Base-by-base conservation (phyloP, 1,140 invertebrate genomes). In the Stegodyphus mimosarum region DNA sequence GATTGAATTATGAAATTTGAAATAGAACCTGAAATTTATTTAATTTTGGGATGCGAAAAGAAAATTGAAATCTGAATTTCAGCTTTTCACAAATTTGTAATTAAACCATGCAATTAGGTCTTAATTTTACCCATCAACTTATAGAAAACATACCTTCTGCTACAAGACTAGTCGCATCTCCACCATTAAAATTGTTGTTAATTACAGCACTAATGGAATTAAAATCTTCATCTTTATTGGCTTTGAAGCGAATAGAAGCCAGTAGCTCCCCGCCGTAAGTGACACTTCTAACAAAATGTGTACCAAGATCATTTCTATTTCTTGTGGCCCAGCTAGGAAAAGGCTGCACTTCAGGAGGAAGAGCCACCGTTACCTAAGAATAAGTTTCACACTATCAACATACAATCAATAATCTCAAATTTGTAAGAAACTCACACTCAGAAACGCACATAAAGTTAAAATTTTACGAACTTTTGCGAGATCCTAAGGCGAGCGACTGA, bases 211-310 rank as follows among this genome's bases (percentile, higher is more conserved):
- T 70, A 15, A 86, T 80, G 9, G 76, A n/a, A 7, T 69, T 67
- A 10, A 80, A 66, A 63, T 86, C 77, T 15, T 49, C 5, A 5
- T 86, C 79, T 6, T 74, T 72, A 33, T 87, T 78, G 51, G 86
- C 81, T 7, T 64, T 83, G 33, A 87, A 87, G 0, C 74, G 55
- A 3, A 87, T 67, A 7, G 80, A 83, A 6, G 86, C 79, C 7
- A 87, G 11, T 11, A 87, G 64, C 50, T 78, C 74, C 53, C 86
- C 86, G 0, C 86, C 86, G 50, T 83, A 87, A 11, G 74, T 83
- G 5, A 87, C 53, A 52, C 86, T 87, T 72, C 66, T 64, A 10
- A 87, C 86, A 55, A 75, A 87, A 60, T 87, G 86, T 51, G 86
- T 87, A 2, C 86, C 86, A 18, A 87, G 53, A 71, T 87, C 86